Conservation (phyloP, 2,888 invertebrate genomes). For the Zhengitettix transpicula region DNA sequence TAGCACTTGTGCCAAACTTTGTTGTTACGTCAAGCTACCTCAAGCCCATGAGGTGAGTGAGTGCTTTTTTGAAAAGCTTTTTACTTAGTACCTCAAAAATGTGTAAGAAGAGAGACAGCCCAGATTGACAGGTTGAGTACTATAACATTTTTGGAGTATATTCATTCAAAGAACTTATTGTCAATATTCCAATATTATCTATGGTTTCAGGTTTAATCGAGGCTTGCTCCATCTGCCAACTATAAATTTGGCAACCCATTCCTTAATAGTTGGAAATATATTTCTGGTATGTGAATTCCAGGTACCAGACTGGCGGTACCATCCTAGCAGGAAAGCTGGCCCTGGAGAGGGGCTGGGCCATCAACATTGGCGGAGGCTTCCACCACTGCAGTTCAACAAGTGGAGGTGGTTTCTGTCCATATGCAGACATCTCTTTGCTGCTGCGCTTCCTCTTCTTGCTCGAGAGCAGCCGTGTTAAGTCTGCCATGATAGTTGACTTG, state of each 20-base stretch:
- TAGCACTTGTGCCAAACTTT: conserved; percentile 59
- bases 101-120: no score
- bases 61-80: no score
- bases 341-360: conserved; percentile 68
- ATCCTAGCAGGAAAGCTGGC: conserved; percentile 70
- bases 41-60: conserved; percentile 52
- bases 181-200: no score
- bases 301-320: conserved; percentile 66
- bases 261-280: no score
- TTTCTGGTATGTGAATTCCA: conserved; percentile 16
- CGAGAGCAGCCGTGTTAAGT: conserved; percentile 36
- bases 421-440: conserved; percentile 73
- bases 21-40: conserved; percentile 60
- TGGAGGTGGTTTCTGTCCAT: conserved; percentile 81
- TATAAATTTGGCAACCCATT: no score
- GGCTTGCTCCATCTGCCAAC: no score
- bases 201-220: no score
- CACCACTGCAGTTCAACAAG: conserved; percentile 64
- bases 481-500: conserved; percentile 73
- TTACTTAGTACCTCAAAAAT: no score
- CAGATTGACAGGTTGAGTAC: no score
- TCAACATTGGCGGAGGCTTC: conserved; percentile 83
- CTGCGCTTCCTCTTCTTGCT: conserved; percentile 46
- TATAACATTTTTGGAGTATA: no score
- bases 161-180: no score